Evolutionary conservation across 2,797 vertebrate genomes (phyloP).

Genomic region (Prunella strophiata): DNA sequence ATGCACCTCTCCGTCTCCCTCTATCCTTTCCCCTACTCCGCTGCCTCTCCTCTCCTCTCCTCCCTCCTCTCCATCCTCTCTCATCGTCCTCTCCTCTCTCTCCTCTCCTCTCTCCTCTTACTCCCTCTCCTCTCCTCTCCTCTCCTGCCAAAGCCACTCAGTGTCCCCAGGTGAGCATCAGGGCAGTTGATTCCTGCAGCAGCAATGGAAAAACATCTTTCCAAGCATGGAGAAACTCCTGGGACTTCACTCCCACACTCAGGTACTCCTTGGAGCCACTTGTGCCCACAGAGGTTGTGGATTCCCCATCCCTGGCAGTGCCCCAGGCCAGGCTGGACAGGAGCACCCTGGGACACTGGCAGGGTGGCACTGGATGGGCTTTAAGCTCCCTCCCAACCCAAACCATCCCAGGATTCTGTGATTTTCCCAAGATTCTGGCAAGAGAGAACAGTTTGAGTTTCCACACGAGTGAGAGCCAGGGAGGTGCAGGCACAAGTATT

Average conservation of each 20-base stretch:
- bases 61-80: too few relatives aligned
- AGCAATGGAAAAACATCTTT: background rate
- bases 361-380: background rate
- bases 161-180: background rate
- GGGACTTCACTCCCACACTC: background rate
- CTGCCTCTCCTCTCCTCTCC: background rate
- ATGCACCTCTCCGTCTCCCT: too few relatives aligned
- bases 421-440: background rate
- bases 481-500: background rate
- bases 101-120: background rate
- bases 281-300: background rate
- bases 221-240: background rate
- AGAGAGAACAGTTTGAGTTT: background rate
- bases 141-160: background rate
- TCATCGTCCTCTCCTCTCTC: background rate
- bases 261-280: rapidly evolving
- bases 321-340: background rate
- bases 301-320: background rate
- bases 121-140: background rate
- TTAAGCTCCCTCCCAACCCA: background rate
- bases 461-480: background rate
- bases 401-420: rapidly evolving
- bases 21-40: too few relatives aligned
- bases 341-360: background rate
- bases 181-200: background rate